These are phyloP conservation scores for Blastobasis adustella DNA, from an alignment of 2,888 invertebrate genomes.

Conservation along the genomic window DNA sequence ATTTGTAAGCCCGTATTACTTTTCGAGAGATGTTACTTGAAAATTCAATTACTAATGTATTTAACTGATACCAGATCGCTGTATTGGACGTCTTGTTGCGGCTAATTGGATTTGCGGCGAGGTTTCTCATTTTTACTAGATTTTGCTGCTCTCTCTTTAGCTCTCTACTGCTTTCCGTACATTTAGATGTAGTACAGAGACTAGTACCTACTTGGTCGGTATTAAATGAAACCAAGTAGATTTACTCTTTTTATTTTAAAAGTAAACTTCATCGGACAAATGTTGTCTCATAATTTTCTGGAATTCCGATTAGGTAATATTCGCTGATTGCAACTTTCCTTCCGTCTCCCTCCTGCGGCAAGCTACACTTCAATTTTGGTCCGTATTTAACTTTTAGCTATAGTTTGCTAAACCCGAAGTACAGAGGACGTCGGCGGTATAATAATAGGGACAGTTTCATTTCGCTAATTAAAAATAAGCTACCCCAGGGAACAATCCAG, in stretches of 20 bases:
- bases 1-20: slow-evolving; percentile 10
- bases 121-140: slow-evolving; percentile 44
- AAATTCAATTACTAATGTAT: slow-evolving; percentile 39
- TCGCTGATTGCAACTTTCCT: too few species aligned
- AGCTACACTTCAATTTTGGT: slow-evolving; percentile 8
- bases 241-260: too few species aligned
- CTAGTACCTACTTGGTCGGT: too few species aligned
- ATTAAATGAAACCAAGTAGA: too few species aligned
- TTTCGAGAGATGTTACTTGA: slow-evolving; percentile 18
- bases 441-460: slow-evolving; percentile 68
- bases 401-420: slow-evolving; percentile 26
- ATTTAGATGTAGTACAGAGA: background rate
- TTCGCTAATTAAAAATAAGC: slow-evolving; percentile 69
- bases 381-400: slow-evolving; percentile 58
- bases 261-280: too few species aligned
- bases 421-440: slow-evolving; percentile 38
- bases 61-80: slow-evolving; percentile 39
- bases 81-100: slow-evolving; percentile 49
- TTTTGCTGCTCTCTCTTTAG: slow-evolving; percentile 27
- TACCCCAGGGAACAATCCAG: slow-evolving; percentile 50
- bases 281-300: too few species aligned
- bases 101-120: slow-evolving; percentile 58
- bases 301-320: too few species aligned
- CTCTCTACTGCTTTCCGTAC: slow-evolving; percentile 21
- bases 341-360: too few species aligned